These are phyloP conservation scores for Drosophila tristis DNA, from an alignment of 1,140 invertebrate species.

Conservation along the genomic window DNA sequence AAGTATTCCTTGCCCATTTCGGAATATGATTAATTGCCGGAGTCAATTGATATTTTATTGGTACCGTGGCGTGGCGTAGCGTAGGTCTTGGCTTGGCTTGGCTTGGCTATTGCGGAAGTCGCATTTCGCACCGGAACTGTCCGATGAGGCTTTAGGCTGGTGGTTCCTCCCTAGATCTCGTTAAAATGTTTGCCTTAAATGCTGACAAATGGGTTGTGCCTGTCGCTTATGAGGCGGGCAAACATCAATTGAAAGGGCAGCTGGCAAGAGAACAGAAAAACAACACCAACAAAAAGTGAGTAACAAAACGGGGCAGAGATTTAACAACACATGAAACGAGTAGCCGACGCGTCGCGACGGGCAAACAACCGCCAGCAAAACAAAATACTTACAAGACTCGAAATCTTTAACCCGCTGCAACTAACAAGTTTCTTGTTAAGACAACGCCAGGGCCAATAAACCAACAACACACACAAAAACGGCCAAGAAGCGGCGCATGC, in stretches of 20 bases:
- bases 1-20: constrained; percentile 63
- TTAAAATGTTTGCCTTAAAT: constrained; percentile 73
- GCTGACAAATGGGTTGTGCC: constrained; percentile 69
- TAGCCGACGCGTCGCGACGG: constrained; percentile 63
- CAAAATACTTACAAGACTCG: constrained; percentile 30
- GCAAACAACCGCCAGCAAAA: constrained; percentile 45
- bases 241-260: constrained; percentile 68
- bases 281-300: too few species aligned
- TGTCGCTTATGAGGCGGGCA: constrained; percentile 35
- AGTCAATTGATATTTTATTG: constrained; percentile 84
- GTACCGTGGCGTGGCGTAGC: constrained; percentile 30
- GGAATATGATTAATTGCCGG: constrained; percentile 82
- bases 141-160: constrained; percentile 32
- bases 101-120: constrained; percentile 62
- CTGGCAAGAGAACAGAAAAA: constrained; percentile 51
- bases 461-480: constrained; percentile 45
- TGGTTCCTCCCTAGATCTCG: constrained; percentile 31
- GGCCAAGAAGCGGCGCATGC: constrained; percentile 57
- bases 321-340: constrained; percentile 48
- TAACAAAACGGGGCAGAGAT: constrained; percentile 9
- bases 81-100: background rate
- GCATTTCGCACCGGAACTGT: constrained; percentile 65
- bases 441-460: constrained; percentile 73
- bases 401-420: constrained; percentile 72
- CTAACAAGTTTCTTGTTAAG: constrained; percentile 82